Conservation (phyloP, 2,797 vertebrate species). For the Anolis apletophallus region DNA sequence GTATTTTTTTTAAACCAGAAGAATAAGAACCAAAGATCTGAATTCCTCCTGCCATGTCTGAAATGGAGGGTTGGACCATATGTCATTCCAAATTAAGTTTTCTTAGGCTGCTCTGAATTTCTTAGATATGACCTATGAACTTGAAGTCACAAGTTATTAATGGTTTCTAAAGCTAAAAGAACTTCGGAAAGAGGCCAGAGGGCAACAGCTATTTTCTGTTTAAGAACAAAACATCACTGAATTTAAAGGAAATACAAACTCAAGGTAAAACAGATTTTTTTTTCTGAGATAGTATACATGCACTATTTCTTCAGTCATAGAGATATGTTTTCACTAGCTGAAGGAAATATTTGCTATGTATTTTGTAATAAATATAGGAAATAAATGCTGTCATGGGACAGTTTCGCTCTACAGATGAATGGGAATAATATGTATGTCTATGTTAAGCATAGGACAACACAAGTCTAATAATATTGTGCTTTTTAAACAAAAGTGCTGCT, state of each 20-base stretch:
- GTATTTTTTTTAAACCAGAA: neutral
- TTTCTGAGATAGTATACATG: neutral
- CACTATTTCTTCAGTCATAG: neutral
- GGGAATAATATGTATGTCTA: neutral
- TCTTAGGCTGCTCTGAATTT: constrained; percentile 27
- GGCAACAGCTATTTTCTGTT: neutral
- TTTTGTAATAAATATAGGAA: neutral
- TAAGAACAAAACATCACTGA: neutral
- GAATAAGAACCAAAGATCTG: neutral
- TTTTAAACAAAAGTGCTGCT: neutral
- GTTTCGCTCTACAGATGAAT: neutral
- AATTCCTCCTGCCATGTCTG: constrained; percentile 28
- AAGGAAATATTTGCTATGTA: neutral
- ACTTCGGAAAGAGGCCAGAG: constrained; percentile 14
- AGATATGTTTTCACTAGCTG: neutral
- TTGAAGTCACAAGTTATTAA: constrained; percentile 22
- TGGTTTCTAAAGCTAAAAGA: constrained; percentile 1
- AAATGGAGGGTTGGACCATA: constrained; percentile 18
- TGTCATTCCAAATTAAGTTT: constrained; percentile 19
- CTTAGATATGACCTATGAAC: constrained; percentile 21
- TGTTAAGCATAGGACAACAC: neutral
- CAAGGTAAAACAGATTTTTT: neutral
- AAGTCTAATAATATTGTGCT: neutral
- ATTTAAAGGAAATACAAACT: neutral
- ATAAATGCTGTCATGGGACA: neutral